These are phyloP conservation scores for Pterophyllum scalare DNA, from an alignment of 2,113 vertebrate species.

Conservation along the genomic window DNA sequence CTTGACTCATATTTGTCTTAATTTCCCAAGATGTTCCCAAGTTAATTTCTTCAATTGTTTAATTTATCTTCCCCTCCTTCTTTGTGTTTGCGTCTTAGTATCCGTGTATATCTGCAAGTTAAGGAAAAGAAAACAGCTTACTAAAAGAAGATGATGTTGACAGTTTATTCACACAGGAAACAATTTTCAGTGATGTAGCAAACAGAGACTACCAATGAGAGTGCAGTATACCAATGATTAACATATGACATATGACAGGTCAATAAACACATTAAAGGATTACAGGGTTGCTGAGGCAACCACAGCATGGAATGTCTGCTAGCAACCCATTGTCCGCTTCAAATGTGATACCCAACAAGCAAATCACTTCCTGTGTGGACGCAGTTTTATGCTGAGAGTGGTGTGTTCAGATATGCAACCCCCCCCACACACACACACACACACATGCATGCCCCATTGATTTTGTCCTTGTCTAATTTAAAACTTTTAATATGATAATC, in stretches of 20 bases:
- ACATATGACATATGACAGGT: background rate
- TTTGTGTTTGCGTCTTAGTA: background rate
- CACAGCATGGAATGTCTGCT: background rate
- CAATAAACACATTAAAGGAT: background rate
- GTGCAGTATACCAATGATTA: background rate
- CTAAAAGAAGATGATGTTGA: background rate
- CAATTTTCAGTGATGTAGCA: background rate
- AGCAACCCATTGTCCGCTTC: background rate
- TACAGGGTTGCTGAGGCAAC: background rate
- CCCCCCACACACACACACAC: no score
- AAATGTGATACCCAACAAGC: background rate
- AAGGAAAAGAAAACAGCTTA: background rate
- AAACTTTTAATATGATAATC: background rate
- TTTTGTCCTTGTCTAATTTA: background rate
- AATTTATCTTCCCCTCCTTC: background rate
- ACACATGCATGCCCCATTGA: background rate
- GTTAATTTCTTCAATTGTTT: background rate
- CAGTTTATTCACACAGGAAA: background rate
- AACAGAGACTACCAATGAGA: background rate
- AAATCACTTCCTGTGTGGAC: slow-evolving; percentile 1
- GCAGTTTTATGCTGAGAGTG: background rate
- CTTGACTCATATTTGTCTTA: background rate
- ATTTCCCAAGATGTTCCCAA: background rate
- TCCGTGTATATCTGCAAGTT: background rate
- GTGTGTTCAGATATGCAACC: background rate